phyloP scores from a whole-genome alignment of 2,888 invertebrate genomes.

The Lordiphosa fenestrarum region DNA sequence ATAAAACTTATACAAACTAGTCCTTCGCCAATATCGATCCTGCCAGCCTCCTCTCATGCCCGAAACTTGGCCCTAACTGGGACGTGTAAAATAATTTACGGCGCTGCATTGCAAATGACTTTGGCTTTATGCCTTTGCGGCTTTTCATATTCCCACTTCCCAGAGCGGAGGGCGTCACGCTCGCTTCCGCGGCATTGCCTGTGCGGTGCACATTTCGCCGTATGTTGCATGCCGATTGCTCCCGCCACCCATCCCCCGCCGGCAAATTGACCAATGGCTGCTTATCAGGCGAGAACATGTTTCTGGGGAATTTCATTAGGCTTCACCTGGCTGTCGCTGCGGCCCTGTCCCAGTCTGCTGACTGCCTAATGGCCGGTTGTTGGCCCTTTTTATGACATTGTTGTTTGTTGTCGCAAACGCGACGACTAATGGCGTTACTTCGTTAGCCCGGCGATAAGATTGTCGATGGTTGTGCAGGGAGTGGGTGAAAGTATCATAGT shows the following conservation, averaged over 20 bases:
- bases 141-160: constrained; percentile 48
- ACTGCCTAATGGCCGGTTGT: constrained; percentile 57
- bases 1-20: constrained; percentile 9
- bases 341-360: constrained; percentile 3
- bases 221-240: constrained; percentile 47
- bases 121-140: constrained; percentile 47
- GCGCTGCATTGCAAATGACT: constrained; percentile 62
- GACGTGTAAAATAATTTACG: constrained; percentile 57
- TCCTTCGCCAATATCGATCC: background rate
- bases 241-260: constrained; percentile 3
- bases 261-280: constrained; percentile 63
- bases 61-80: constrained; percentile 10
- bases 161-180: constrained; percentile 50
- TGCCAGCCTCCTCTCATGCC: background rate
- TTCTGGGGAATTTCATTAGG: constrained; percentile 71
- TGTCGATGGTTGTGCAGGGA: background rate
- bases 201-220: constrained; percentile 61
- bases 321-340: constrained; percentile 20
- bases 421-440: constrained; percentile 68
- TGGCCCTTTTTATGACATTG: constrained; percentile 50
- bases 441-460: constrained; percentile 72
- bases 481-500: background rate
- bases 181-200: constrained; percentile 59
- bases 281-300: constrained; percentile 77
- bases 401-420: constrained; percentile 47